phyloP scores from a whole-genome alignment of 2,113 vertebrate genomes.

The Strix uralensis region DNA sequence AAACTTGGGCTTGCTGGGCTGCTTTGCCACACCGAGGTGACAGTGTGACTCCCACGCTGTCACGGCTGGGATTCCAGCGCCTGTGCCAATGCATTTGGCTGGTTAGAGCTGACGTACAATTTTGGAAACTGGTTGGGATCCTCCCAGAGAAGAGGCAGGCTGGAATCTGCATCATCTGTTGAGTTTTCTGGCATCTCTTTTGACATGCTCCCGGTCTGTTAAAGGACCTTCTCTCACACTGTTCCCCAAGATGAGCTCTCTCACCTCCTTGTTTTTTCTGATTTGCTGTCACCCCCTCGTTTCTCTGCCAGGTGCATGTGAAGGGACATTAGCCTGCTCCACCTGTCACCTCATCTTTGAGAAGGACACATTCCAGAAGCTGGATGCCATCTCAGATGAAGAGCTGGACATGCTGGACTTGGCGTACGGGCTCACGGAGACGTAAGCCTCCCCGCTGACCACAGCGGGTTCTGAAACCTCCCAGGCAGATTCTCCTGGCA shows the following conservation, averaged over 20 bases:
- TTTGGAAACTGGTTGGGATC: neutral
- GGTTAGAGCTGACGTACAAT: neutral
- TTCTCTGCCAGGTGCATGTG: slow-evolving; percentile 71
- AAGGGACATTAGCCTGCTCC: slow-evolving; percentile 78
- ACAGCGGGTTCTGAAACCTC: neutral
- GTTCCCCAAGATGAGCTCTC: neutral
- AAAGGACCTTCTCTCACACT: neutral
- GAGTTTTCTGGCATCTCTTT: neutral
- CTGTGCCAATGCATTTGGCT: neutral
- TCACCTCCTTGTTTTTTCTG: neutral
- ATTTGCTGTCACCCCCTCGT: neutral
- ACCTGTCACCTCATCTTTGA: slow-evolving; percentile 83
- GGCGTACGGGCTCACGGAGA: slow-evolving; percentile 76
- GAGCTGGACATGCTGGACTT: slow-evolving; percentile 82
- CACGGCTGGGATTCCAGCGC: neutral
- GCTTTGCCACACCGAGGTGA: neutral
- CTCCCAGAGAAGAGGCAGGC: neutral
- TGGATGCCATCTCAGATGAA: slow-evolving; percentile 70
- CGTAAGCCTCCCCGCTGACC: slow-evolving; percentile 40
- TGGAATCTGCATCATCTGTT: neutral
- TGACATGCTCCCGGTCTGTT: neutral
- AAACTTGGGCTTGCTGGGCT: neutral
- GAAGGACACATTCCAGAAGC: slow-evolving; percentile 63
- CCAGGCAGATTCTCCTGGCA: neutral
- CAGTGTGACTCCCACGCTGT: neutral